Evolutionary conservation across 2,797 vertebrate genomes (phyloP).

Genomic region (Leptodactylus fallax): DNA sequence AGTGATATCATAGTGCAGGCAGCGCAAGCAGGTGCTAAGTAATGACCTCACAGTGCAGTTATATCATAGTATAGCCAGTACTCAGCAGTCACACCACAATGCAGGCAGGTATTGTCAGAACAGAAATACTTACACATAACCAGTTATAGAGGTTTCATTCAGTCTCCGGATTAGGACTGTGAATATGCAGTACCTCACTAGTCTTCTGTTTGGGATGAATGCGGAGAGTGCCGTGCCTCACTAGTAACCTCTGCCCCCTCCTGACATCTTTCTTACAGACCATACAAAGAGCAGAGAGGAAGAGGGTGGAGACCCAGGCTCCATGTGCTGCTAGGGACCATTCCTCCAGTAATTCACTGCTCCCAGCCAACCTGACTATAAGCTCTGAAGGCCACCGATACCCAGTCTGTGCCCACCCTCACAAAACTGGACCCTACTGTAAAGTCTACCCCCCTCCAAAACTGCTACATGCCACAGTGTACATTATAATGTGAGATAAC

Average conservation of each 20-base stretch:
- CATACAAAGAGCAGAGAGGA: not conserved
- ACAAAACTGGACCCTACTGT: too few species aligned
- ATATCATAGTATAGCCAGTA: not conserved
- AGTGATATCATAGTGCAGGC: not conserved
- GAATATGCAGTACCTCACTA: not conserved
- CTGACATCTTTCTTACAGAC: not conserved
- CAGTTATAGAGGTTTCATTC: not conserved
- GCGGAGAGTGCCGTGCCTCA: not conserved
- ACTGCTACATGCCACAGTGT: not conserved
- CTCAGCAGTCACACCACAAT: not conserved
- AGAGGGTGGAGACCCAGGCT: not conserved
- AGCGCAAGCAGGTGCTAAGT: not conserved
- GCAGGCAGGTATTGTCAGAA: not conserved
- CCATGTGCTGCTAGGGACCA: not conserved
- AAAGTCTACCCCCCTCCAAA: too few species aligned
- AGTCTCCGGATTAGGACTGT: not conserved
- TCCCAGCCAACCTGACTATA: not conserved
- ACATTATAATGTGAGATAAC: not conserved
- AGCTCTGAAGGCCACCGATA: not conserved
- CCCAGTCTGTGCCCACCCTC: not conserved
- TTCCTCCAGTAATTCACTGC: not conserved
- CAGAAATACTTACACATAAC: not conserved
- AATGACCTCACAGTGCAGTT: not conserved
- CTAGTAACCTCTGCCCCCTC: conserved; percentile 6
- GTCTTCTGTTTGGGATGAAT: not conserved